Base-by-base conservation (phyloP, 1,140 invertebrate species). In the Caenorhabditis tropicalis region DNA sequence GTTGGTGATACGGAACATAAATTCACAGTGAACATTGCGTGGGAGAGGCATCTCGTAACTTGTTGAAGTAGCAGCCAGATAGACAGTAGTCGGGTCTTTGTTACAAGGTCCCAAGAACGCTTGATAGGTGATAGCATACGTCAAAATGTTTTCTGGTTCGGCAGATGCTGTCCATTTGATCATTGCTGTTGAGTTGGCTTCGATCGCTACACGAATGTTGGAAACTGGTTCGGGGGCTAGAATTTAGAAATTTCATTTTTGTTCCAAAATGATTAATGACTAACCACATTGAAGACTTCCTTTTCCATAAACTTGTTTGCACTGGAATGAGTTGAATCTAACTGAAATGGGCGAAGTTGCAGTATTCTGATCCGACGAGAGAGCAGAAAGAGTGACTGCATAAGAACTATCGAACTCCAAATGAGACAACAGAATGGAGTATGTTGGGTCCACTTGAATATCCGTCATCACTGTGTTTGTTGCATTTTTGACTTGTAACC, bases 361-460 rank as follows among this genome's bases (percentile, higher is more conserved):
- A 31, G 56, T 43, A 24, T 74, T 79, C 46, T 74, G 56, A 58
- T 82, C 81, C 19, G 53, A 31, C 36, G 51, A 31, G 31, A 85
- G 65, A 43, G 84, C 58, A 33, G 84, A 49, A 21, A 85, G 65
- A 2, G 60, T 49, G 12, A 86, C 79, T 27, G 39, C 39, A 56
- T 86, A 86, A 12, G 79, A 51, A 19, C 43, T 58, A n/a, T 84
- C 85, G 27, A 86, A 84, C 43, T 84, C 74, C 46, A 86, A 46
- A 56, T 86, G 81, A 56, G 51, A 27, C 15, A 86, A 36, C 15
- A 86, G 56, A 58, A 84, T 48, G 10, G 82, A 79, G 19, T 51
- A 39, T n/a, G 85, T 70, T 1, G 82, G 56, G 46, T 86, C 85
- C 56, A 85, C 58, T 7, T 46, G 83, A 19, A 85, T n/a, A 48